Evolutionary conservation across 2,113 vertebrate species (phyloP), one percentile per base, ranked within the genome.

Genomic region (Channa argus): DNA sequence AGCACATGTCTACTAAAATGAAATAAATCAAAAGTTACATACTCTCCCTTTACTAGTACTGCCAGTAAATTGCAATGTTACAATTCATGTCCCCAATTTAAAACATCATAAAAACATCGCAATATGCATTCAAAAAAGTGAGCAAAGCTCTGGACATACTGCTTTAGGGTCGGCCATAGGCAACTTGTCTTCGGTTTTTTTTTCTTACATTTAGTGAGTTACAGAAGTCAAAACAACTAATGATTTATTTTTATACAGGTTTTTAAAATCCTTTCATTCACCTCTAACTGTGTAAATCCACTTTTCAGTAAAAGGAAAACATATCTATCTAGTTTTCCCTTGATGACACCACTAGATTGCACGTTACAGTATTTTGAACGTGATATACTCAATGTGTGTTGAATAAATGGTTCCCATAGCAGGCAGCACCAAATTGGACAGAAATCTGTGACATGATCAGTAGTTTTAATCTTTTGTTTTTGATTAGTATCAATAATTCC

Each of bases 401-500:
- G 45, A 46, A 15, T 13, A 33, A 49, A 51, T 36, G 13, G 63
- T 53, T 50, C 39, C 61, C 13, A n/a, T 12, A 55, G 37, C 61
- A 67, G 52, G 10, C 7, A 67, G 41, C 0, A 39, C 47, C 39
- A 4, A 47, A 52, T 61, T 43, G 60, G 36, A 41, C 24, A 24
- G 24, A 49, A 41, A 38, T 14, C 41, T 14, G 43, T 15, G 11
- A 6, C 63, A 24, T 79, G 49, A 69, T 71, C 34, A 59, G 8
- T 45, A 41, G 9, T 44, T 24, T 24, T 24, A 24, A 14, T 24
- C 52, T 46, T 12, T 11, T 51, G 1, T 56, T 24, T 73, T 15
- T 54, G 36, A 14, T 24, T 41, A n/a, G 43, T 53, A 33, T 12
- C 2, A 37, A 11, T 45, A 51, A 58, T 54, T 14, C 12, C 14